Conservation (phyloP, 2,888 invertebrate species). For the Anaspis maculata region DNA sequence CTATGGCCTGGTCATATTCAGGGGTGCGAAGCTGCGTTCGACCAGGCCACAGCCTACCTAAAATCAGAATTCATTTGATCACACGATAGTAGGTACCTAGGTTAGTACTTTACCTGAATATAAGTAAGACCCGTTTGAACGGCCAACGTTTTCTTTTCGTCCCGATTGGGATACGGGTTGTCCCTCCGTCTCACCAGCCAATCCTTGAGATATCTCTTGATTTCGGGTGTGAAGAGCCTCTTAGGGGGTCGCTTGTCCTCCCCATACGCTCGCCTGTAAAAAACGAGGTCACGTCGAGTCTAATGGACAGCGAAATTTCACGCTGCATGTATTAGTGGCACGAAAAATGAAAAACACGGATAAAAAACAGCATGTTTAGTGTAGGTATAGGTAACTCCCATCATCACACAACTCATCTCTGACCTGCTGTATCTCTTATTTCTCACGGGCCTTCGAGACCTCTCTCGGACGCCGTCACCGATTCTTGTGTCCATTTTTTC, state of each 20-base stretch:
- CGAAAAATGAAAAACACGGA: constrained; percentile 1
- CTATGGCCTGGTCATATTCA: no score
- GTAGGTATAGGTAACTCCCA: no score
- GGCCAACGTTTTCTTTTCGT: constrained; percentile 66
- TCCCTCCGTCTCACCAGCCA: constrained; percentile 69
- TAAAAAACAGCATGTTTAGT: no score
- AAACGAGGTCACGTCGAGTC: no score
- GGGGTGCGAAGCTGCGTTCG: no score
- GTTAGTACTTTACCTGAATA: constrained; percentile 64
- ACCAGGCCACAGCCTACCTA: not conserved
- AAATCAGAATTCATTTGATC: not conserved
- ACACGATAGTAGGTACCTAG: not conserved
- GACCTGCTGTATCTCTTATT: constrained; percentile 66
- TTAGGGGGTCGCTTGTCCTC: constrained; percentile 60
- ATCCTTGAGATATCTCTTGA: constrained; percentile 67
- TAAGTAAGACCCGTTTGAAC: constrained; percentile 69
- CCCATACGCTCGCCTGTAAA: constrained; percentile 50
- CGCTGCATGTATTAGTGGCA: no score
- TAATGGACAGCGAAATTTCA: no score
- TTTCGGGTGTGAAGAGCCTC: constrained; percentile 70
- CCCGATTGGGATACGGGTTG: constrained; percentile 70
- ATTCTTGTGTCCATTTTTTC: constrained; percentile 37
- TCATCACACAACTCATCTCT: constrained; percentile 28
- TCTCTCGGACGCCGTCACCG: constrained; percentile 42
- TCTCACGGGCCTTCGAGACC: constrained; percentile 56